Evolutionary conservation across 2,888 invertebrate genomes (phyloP).

Genomic region (Chymomyza caudatula): DNA sequence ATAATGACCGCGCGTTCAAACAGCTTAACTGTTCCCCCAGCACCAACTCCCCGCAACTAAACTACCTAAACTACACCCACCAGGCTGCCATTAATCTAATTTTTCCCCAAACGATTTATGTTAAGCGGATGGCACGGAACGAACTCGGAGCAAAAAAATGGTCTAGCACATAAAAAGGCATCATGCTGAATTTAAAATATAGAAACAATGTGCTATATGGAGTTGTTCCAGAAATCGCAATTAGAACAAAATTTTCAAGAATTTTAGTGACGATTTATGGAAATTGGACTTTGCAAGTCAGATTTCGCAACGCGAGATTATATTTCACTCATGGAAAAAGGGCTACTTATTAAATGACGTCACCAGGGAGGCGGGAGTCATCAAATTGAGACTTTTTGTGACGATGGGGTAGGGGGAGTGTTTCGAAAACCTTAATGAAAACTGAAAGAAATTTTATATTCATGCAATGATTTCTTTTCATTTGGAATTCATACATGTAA

Average conservation of each 20-base stretch:
- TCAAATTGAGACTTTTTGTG: too few relatives aligned
- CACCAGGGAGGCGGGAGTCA: too few relatives aligned
- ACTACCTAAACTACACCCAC: neutral
- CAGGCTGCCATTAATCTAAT: slow-evolving; percentile 64
- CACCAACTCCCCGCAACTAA: neutral
- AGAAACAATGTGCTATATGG: neutral
- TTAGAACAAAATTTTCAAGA: neutral
- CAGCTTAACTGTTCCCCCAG: neutral
- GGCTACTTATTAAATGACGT: too few relatives aligned
- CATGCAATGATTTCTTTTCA: too few relatives aligned
- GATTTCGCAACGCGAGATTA: too few relatives aligned
- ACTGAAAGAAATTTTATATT: too few relatives aligned
- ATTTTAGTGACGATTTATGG: too few relatives aligned
- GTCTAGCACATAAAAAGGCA: neutral
- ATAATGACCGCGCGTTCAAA: slow-evolving; percentile 52
- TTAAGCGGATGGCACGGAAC: slow-evolving; percentile 11
- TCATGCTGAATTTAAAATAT: slow-evolving; percentile 46
- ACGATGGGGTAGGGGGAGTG: too few relatives aligned
- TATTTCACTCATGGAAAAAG: too few relatives aligned
- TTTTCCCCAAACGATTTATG: slow-evolving; percentile 24
- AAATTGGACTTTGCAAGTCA: too few relatives aligned
- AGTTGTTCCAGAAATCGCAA: neutral
- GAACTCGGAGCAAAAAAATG: neutral
- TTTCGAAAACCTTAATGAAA: too few relatives aligned
- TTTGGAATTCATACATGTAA: too few relatives aligned